phyloP scores from a whole-genome alignment of 2,797 vertebrate genomes.

The Sebastes melanostomus region DNA sequence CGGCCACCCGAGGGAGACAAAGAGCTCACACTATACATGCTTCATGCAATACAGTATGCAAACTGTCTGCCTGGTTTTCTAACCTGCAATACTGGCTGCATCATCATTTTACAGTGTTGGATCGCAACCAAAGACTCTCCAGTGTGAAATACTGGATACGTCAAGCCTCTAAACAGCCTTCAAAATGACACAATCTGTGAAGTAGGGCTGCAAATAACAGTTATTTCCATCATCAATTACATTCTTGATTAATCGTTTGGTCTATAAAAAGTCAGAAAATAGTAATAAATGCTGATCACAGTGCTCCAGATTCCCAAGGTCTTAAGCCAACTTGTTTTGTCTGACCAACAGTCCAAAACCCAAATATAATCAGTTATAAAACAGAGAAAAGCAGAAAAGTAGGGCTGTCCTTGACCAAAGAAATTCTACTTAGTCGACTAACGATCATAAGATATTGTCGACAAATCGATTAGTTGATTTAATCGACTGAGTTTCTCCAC shows the following conservation, averaged over 20 bases:
- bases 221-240: not conserved
- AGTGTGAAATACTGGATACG: not conserved
- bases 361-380: not conserved
- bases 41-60: not conserved
- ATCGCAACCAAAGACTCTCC: not conserved
- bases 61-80: not conserved
- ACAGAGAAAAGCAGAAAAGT: no score
- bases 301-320: not conserved
- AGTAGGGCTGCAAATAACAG: not conserved
- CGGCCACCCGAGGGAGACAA: constrained; percentile 53
- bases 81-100: not conserved
- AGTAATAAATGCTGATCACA: not conserved
- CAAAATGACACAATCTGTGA: no score
- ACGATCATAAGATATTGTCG: rapidly evolving
- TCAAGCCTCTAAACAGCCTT: not conserved
- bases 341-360: not conserved
- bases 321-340: not conserved
- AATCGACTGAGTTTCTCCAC: no score
- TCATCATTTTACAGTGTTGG: not conserved
- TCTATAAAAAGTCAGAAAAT: not conserved
- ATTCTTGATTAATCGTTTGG: not conserved
- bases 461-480: rapidly evolving
- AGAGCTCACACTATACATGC: not conserved
- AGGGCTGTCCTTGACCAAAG: no score
- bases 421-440: rapidly evolving